Base-by-base conservation (phyloP, 64 coral and sea anemone genomes). In the Montipora foliosa region DNA sequence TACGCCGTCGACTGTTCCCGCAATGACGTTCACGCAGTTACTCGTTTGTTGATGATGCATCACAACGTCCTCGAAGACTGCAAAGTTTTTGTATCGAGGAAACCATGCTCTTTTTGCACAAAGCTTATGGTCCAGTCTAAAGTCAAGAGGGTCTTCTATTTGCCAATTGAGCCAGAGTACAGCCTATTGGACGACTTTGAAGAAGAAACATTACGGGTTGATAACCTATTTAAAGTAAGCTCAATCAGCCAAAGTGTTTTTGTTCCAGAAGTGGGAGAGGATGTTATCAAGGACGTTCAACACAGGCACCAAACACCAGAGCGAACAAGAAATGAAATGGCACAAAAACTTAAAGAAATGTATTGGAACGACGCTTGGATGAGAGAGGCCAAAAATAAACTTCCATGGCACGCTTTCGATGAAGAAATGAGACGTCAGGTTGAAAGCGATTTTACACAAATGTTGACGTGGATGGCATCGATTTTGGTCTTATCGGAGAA, bases 81-180 rank as follows among this genome's bases (percentile, higher is more conserved):
- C 44, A 88, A 83, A 2, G 50, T 96, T 17, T 96, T 87, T 51
- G 5, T 97, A 20, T 97, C 95, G 6, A 74, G 95, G 66, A 76
- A 94, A 48, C 95, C 95, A 5, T 97, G 95, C 19, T 71, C 95
- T 1, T 53, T 90, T 8, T 97, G 95, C 52, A 70, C 88, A 4
- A 96, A 96, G 53, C 88, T 96, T 48, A 76, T 96, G 17, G 92
- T 90, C 10, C 95, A 97, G 55, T 73, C 88, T 70, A 75, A 83
- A 90, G 92, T 97, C 6, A 24, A 72, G 37, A 90, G 78, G 76
- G 83, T 94, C 37, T 87, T 85, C 20, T 97, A 82, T 17, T 68
- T 97, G n/a, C 95, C 95, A 20, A 46, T 91, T 49, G 77, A 87
- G 44, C 95, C n/a, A n/a, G n/a, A n/a, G n/a, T n/a, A n/a, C n/a